Conservation (phyloP, 2,113 vertebrate species). For the Meleagris gallopavo region DNA sequence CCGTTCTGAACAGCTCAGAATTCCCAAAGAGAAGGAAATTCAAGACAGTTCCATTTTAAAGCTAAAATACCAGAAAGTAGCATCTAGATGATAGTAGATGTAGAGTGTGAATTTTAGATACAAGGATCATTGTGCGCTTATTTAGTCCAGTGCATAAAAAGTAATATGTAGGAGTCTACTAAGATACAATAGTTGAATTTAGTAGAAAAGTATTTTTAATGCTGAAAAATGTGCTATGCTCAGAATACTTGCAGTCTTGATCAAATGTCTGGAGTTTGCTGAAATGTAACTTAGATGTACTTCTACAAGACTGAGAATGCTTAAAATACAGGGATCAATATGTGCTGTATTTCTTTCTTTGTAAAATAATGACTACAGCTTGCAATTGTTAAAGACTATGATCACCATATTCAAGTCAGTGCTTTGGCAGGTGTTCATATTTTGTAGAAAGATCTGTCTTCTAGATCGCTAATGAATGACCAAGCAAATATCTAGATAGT, state of each 20-base stretch:
- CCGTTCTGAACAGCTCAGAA: not conserved
- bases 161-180: not conserved
- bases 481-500: conserved; percentile 52
- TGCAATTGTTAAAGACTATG: conserved; percentile 21
- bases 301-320: not conserved
- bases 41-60: not conserved
- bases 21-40: not conserved
- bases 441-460: conserved; percentile 66
- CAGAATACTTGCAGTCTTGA: not conserved
- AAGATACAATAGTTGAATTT: not conserved
- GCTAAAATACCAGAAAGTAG: not conserved
- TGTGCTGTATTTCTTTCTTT: conserved; percentile 1
- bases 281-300: not conserved
- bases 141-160: not conserved
- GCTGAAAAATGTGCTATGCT: not conserved
- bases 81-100: not conserved
- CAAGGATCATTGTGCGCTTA: not conserved
- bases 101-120: not conserved
- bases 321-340: not conserved
- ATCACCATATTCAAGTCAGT: conserved; percentile 37
- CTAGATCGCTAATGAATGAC: conserved; percentile 60
- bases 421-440: conserved; percentile 50
- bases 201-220: not conserved
- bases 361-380: conserved; percentile 19
- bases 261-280: not conserved